Evolutionary conservation across 2,113 vertebrate genomes (phyloP).

Genomic region (Notarius quadriscutis): DNA sequence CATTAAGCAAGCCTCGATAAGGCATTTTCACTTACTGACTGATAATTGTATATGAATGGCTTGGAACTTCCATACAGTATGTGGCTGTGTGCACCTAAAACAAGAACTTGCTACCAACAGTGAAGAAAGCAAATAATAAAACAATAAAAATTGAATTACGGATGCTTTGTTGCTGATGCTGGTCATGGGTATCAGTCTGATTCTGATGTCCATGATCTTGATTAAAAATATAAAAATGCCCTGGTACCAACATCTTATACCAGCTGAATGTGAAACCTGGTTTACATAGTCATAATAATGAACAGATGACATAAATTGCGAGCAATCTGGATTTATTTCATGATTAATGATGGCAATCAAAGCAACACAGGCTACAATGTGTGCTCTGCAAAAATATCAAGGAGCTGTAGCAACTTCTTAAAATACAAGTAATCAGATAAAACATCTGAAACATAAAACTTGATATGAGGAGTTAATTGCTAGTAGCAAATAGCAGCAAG

Average conservation of each 20-base stretch:
- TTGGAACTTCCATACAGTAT: neutral
- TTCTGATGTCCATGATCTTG: neutral
- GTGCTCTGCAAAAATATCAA: neutral
- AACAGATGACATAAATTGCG: neutral
- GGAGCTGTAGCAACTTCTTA: neutral
- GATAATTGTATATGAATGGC: neutral
- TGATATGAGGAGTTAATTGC: neutral
- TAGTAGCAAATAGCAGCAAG: neutral
- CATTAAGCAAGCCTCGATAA: neutral
- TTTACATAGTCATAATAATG: neutral
- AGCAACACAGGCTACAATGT: neutral
- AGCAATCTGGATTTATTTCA: neutral
- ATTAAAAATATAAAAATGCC: neutral
- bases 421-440: neutral
- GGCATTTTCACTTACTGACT: neutral
- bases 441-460: neutral
- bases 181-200: neutral
- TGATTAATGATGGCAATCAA: neutral
- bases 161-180: neutral
- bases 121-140: neutral
- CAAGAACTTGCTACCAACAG: neutral
- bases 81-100: neutral
- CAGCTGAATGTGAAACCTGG: neutral
- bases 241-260: no score
- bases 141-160: neutral